Conservation (phyloP, 2,797 vertebrate species). For the Fistularia tabacaria region DNA sequence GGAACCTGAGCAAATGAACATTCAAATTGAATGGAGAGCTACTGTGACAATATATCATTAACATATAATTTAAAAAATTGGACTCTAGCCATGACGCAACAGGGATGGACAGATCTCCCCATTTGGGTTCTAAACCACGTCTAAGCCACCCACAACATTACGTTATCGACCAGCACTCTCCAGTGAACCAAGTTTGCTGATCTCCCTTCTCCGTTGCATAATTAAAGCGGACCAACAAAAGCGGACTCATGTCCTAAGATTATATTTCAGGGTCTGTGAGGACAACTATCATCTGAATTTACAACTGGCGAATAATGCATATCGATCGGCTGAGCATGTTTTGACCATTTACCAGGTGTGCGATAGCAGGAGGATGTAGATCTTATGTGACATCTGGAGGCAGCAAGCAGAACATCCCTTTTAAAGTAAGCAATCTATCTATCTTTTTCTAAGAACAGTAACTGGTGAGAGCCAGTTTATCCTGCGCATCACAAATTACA, state of each 20-base stretch:
- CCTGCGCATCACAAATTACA: conserved; percentile 47
- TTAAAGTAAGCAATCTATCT: conserved; percentile 16
- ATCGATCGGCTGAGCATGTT: conserved; percentile 38
- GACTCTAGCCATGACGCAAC: conserved; percentile 1
- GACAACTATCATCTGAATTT: conserved; percentile 52
- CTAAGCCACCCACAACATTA: conserved; percentile 45
- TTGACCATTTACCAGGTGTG: conserved; percentile 21
- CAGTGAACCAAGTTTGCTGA: conserved; percentile 44
- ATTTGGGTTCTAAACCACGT: conserved; percentile 43
- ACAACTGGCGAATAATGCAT: conserved; percentile 53
- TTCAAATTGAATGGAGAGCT: background rate
- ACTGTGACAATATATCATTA: background rate
- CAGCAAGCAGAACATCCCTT: conserved; percentile 25
- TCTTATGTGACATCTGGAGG: conserved; percentile 32
- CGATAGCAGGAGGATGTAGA: conserved; percentile 1
- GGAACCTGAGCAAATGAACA: too few relatives aligned
- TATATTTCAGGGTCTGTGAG: conserved; percentile 60
- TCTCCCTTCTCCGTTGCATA: conserved; percentile 66
- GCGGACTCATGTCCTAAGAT: conserved; percentile 54
- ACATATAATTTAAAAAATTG: conserved; percentile 23
- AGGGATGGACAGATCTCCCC: conserved; percentile 19
- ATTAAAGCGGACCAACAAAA: conserved; percentile 67
- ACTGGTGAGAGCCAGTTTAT: conserved; percentile 54
- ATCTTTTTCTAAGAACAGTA: conserved; percentile 22
- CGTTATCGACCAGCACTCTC: conserved; percentile 53